phyloP scores from a whole-genome alignment of 2,113 vertebrate species.

The Pitta sordida region DNA sequence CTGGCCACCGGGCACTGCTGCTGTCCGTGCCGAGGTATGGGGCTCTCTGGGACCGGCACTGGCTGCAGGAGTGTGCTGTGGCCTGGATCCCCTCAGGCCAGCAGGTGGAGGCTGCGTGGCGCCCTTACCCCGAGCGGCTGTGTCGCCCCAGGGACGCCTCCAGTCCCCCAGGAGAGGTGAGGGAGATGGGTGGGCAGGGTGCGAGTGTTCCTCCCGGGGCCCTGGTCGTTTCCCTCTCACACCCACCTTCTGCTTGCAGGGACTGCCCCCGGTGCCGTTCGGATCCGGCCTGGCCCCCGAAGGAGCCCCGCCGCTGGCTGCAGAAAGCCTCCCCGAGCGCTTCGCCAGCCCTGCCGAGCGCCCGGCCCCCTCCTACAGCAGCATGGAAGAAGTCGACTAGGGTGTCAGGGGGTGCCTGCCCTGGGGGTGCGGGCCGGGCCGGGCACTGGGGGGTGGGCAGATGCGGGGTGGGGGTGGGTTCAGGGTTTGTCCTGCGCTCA shows the following conservation, averaged over 20 bases:
- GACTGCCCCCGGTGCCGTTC: slow-evolving; percentile 83
- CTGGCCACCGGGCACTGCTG: accelerated
- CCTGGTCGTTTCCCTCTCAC: not conserved
- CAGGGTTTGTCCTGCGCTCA: slow-evolving; percentile 22
- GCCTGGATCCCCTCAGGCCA: slow-evolving; percentile 14
- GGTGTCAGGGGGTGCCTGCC: not conserved
- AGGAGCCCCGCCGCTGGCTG: slow-evolving; percentile 79
- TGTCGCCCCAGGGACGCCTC: accelerated
- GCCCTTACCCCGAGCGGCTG: accelerated
- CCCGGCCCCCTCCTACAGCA: slow-evolving; percentile 89
- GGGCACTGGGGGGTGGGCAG: not conserved
- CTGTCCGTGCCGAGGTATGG: not conserved
- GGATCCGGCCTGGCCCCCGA: slow-evolving; percentile 84
- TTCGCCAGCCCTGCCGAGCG: slow-evolving; percentile 81
- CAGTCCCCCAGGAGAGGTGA: accelerated
- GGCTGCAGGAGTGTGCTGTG: not conserved
- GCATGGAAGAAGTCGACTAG: slow-evolving; percentile 98
- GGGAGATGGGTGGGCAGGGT: not conserved
- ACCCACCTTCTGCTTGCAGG: slow-evolving; percentile 87
- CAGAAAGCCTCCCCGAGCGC: slow-evolving; percentile 81
- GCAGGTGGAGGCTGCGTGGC: accelerated
- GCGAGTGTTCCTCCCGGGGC: not conserved
- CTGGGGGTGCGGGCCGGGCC: not conserved
- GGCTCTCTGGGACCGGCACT: not conserved
- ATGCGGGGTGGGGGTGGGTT: not conserved